A percentile compares a stretch with the other conserved stretches of the same genome.
phyloP scores from a whole-genome alignment of 2,888 invertebrate species.

The Melangyna quadrimaculata region DNA sequence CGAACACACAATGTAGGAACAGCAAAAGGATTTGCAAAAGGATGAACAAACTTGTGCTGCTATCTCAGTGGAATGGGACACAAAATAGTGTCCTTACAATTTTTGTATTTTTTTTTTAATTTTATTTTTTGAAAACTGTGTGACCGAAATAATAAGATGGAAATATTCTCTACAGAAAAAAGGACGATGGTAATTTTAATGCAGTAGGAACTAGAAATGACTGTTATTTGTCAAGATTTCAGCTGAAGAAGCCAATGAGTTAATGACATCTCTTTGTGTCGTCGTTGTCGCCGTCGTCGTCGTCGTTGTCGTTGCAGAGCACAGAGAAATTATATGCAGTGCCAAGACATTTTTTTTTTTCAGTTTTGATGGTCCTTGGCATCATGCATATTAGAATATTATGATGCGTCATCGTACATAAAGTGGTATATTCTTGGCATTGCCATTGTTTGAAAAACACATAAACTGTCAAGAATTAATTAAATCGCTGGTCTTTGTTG shows the following conservation, averaged over 20 bases:
- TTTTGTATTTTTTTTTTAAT: background rate
- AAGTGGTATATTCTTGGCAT: background rate
- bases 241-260: conserved; percentile 42
- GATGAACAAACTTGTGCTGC: background rate
- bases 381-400: conserved; percentile 16
- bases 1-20: background rate
- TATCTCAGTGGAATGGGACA: background rate
- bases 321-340: background rate
- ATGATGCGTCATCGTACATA: background rate
- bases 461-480: conserved; percentile 9
- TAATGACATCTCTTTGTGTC: conserved; percentile 55
- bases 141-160: conserved; percentile 35
- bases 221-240: conserved; percentile 51
- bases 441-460: background rate
- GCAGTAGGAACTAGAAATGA: conserved; percentile 34
- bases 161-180: conserved; percentile 21
- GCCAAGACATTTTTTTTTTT: background rate
- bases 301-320: background rate
- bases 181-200: conserved; percentile 30
- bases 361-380: conserved; percentile 27
- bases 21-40: conserved; percentile 20
- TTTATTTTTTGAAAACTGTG: conserved; percentile 2
- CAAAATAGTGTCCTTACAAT: conserved; percentile 13
- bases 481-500: background rate
- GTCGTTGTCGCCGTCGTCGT: background rate